phyloP scores from a whole-genome alignment of 2,797 vertebrate genomes.

The Tenualosa thibaudeaui region DNA sequence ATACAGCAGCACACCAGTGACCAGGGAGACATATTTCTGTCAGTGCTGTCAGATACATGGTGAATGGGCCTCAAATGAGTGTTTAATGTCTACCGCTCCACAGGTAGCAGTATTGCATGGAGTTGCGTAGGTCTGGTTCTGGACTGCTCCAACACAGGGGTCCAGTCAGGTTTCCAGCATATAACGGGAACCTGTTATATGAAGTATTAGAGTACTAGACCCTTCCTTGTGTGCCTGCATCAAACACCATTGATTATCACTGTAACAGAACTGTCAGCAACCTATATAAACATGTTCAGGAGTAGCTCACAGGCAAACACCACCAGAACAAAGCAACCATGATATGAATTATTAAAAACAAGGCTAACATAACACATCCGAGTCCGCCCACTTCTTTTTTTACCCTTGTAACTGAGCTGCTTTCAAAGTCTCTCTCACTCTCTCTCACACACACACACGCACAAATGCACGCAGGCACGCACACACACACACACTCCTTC shows the following conservation, averaged over 20 bases:
- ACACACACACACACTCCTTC: too few species aligned
- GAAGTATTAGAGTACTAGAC: neutral
- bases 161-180: neutral
- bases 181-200: neutral
- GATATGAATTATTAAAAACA: slow-evolving; percentile 47
- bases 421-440: slow-evolving; percentile 9
- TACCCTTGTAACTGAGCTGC: neutral
- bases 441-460: too few species aligned
- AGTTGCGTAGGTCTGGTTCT: neutral
- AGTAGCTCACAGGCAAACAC: slow-evolving; percentile 36
- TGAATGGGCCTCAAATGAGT: neutral
- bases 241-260: slow-evolving; percentile 35
- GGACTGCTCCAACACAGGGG: neutral
- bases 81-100: neutral
- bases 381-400: slow-evolving; percentile 25
- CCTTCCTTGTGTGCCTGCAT: neutral
- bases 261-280: slow-evolving; percentile 39
- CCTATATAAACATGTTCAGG: slow-evolving; percentile 27
- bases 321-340: slow-evolving; percentile 39
- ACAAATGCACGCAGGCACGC: too few species aligned
- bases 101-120: neutral
- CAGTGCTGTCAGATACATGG: neutral
- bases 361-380: slow-evolving; percentile 45
- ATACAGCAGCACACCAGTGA: neutral
- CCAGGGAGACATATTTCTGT: neutral